Conservation (phyloP, 2,113 vertebrate genomes). For the Peromyscus maniculatus region DNA sequence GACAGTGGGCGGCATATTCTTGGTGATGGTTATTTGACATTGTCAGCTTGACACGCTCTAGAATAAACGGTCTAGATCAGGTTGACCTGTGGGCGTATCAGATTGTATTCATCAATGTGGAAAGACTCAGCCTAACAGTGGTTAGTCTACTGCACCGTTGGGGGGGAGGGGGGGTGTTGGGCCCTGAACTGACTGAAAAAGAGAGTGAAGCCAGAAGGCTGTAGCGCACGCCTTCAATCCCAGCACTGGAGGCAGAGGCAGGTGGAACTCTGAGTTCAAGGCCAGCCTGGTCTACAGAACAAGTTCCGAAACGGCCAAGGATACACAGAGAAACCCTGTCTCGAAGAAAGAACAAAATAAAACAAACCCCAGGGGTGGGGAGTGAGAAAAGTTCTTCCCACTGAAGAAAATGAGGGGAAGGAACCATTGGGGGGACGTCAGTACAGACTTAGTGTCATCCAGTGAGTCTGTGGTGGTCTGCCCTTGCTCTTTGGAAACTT, state of each 20-base stretch:
- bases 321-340: background rate
- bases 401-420: background rate
- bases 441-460: background rate
- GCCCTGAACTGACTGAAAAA: background rate
- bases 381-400: background rate
- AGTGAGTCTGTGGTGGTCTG: background rate
- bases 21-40: background rate
- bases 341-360: background rate
- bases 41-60: background rate
- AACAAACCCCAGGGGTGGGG: too few relatives aligned
- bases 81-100: background rate
- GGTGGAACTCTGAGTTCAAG: background rate
- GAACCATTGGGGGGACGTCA: background rate
- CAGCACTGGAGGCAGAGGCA: background rate
- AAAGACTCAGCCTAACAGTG: background rate
- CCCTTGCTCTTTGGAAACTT: background rate
- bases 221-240: background rate
- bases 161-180: too few relatives aligned
- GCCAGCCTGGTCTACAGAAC: background rate
- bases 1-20: background rate
- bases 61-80: background rate
- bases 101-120: background rate
- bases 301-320: background rate
- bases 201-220: too few relatives aligned
- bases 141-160: too few relatives aligned